Evolutionary conservation across 2,888 invertebrate species (phyloP), one percentile per base, ranked within the genome.

Genomic region (Brachypalpus laphriformis): DNA sequence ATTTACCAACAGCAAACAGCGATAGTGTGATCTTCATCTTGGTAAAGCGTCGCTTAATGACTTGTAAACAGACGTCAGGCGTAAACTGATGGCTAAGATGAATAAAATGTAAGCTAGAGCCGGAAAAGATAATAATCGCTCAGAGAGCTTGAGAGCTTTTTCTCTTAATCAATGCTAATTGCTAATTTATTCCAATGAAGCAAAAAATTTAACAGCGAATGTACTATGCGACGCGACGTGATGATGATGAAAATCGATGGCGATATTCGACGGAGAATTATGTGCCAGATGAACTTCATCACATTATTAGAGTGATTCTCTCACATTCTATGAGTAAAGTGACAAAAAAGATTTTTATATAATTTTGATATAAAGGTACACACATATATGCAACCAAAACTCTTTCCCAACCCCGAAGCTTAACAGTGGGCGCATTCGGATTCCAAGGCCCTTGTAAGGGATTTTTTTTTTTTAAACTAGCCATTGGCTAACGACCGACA

Each of bases 1-100:
- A 75, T 66, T 80, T 85, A 85, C 85, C 81, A 61, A 70, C 25
- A 16, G 51, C 59, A 11, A 81, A 80, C n/a, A 80, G 25, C 47
- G 66, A 71, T 2, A 85, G 25, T 54, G 59, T 54, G 54, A 81
- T 63, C 66, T 81, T 85, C 85, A 85, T 85, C 45, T 51, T 61
- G 68, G 28, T n/a, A 5, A n/a, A 20, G 57, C 37, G 31, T 16
- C n/a, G n/a, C n/a, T 9, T 9, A 28, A 11, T 49, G 34, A 59
- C 31, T 76, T 49, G 49, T 66, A 76, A 66, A 59, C 49, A 76
- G 25, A 68, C 68, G 68, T 45, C 51, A 54, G 51, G 59, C 42
- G 42, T 49, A 42, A 61, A 77, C 77, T 70, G 54, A 25, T 68
- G 47, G 14, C 18, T 18, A 31, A 65, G 25, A 14, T 16, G 22